Evolutionary conservation across 2,888 invertebrate species (phyloP), one percentile per base, ranked within the genome.

Genomic region (Apamea epomidion): DNA sequence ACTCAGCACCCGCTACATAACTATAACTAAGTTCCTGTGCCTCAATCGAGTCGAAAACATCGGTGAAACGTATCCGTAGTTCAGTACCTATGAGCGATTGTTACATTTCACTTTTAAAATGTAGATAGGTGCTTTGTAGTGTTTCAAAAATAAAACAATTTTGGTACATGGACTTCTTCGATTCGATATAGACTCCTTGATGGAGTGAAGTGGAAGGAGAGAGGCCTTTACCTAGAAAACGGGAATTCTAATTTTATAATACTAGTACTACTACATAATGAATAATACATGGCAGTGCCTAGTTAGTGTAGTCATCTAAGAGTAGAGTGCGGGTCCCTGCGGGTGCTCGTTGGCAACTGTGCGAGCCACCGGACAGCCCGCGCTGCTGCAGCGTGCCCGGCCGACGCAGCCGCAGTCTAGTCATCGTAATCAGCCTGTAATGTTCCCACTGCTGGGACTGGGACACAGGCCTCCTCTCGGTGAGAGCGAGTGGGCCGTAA

Each of bases 1-100:
- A 25, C 32, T 54, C 62, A 32, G 18, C 65, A 69, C 18, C n/a
- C 76, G 72, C 68, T 64, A 68, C 74, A 51, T 71, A 76, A 18
- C 37, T 79, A 69, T 16, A 54, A n/a, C 62, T 25, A 1, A n/a
- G 45, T 58, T 25, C 48, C 21, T 62, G 16, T 67, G 14, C 77
- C 12, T 14, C 37, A 21, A 45, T 6, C 12, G 37, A 74, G 64
- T 6, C 42, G 42, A 42, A 42, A 42, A 42, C 7, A 42, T 42
- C 51, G 32, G 37, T 48, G 37, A 65, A 25, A 42, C 25, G 18
- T 29, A 25, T 18, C 5, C 10, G 21, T 37, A 21, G 6, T 37
- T 65, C 32, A 32, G 29, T n/a, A n/a, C 3, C 21, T 12, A 32
- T 10, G 29, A 64, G 48, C 29, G 21, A n/a, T 25, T 29, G 51